Conservation (phyloP, 2,797 vertebrate species). For the Poecilia wingei region DNA sequence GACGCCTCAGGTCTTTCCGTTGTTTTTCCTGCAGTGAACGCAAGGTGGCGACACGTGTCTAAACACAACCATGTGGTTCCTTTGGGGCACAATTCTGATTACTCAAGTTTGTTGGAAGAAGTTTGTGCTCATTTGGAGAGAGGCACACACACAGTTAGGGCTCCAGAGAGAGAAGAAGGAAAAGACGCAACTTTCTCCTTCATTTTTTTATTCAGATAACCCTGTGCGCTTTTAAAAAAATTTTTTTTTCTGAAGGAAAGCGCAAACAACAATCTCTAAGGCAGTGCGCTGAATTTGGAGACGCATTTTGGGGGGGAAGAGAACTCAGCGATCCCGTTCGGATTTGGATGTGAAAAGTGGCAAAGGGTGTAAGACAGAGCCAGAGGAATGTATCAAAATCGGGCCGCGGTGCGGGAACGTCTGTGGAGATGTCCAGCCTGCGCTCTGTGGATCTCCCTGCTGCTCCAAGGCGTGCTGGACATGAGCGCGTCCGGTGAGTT, state of each 20-base stretch:
- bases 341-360: constrained; percentile 78
- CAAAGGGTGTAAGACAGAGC: constrained; percentile 48
- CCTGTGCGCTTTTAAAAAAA: constrained; percentile 22
- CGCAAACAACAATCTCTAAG: constrained; percentile 1
- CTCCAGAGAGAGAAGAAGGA: constrained; percentile 38
- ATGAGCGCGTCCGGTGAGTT: constrained; percentile 77
- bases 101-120: constrained; percentile 55
- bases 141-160: constrained; percentile 37
- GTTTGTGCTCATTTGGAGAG: constrained; percentile 57
- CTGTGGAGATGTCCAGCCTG: constrained; percentile 74
- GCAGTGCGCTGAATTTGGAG: constrained; percentile 3
- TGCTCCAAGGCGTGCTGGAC: constrained; percentile 64
- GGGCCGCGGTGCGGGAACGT: constrained; percentile 67
- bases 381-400: constrained; percentile 80
- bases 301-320: neutral
- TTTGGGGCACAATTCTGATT: constrained; percentile 38
- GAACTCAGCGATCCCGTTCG: constrained; percentile 27
- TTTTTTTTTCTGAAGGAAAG: neutral
- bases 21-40: constrained; percentile 44
- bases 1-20: neutral
- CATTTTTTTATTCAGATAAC: neutral
- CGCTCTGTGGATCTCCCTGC: constrained; percentile 69
- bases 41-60: constrained; percentile 73
- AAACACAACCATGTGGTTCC: constrained; percentile 70
- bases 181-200: constrained; percentile 37